A percentile compares a stretch with the other conserved stretches of the same genome.
These are phyloP conservation scores for Drosophila mercatorum DNA, from an alignment of 2,888 invertebrate species.

Conservation along the genomic window DNA sequence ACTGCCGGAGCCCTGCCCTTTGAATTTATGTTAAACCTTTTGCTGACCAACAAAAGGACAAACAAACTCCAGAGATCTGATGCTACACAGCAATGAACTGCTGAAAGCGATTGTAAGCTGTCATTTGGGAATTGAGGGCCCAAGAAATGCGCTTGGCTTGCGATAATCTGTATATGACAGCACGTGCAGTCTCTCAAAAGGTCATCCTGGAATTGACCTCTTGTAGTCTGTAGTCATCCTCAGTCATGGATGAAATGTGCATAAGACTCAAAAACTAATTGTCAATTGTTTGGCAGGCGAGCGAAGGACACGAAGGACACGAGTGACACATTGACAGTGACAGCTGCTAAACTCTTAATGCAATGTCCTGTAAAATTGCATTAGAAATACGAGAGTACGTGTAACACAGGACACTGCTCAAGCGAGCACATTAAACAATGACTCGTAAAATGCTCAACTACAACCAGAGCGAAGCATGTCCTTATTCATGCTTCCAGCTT, in stretches of 20 bases:
- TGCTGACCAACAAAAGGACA: slow-evolving; percentile 67
- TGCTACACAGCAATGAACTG: slow-evolving; percentile 40
- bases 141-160: slow-evolving; percentile 49
- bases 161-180: slow-evolving; percentile 68
- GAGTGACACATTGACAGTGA: slow-evolving; percentile 54
- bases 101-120: slow-evolving; percentile 60
- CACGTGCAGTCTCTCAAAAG: slow-evolving; percentile 28
- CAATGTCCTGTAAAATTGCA: slow-evolving; percentile 63
- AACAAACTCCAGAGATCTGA: slow-evolving; percentile 18
- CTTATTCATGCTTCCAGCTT: slow-evolving; percentile 34
- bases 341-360: slow-evolving; percentile 49
- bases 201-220: slow-evolving; percentile 37
- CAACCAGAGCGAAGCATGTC: slow-evolving; percentile 39
- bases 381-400: slow-evolving; percentile 57
- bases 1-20: slow-evolving; percentile 42
- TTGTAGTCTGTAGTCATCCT: slow-evolving; percentile 24
- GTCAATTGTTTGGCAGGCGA: slow-evolving; percentile 51
- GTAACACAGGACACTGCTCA: slow-evolving; percentile 27
- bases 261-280: slow-evolving; percentile 64
- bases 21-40: slow-evolving; percentile 72
- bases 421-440: slow-evolving; percentile 62
- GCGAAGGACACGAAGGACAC: slow-evolving; percentile 25
- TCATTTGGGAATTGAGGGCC: slow-evolving; percentile 56
- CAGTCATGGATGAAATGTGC: slow-evolving; percentile 37
- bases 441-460: slow-evolving; percentile 61